Base-by-base conservation (phyloP, 30 jellyfish, hydroid and myxozoan genomes). In the Aurelia sp. region DNA sequence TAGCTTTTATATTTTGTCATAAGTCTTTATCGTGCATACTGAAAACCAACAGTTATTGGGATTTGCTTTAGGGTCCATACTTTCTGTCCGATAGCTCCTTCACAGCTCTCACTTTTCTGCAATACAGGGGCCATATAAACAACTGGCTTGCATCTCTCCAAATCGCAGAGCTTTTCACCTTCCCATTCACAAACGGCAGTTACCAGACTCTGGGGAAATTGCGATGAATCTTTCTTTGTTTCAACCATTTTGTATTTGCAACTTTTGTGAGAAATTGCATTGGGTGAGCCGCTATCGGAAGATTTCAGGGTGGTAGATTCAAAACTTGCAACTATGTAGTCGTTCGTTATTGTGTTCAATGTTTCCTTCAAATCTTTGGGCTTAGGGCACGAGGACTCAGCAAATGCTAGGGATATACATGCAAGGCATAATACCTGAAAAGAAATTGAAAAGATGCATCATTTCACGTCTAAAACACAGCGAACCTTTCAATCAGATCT, bases 101-200 rank as follows among this genome's bases (percentile, higher is more conserved):
- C 19, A 19, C 78, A 61, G 5, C n/a, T 13, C 78, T 77, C 30
- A 37, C 78, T 77, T 63, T 44, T 60, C 88, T 63, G 52, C 77
- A 77, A 63, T 4, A 77, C 66, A 77, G 78, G 60, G 15, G 64
- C 58, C 21, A 66, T 6, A 35, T 77, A 77, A 11, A 15, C 52
- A 11, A 77, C 35, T 9, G 64, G 64, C 2, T 22, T 30, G 62
- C 88, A 77, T 6, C 51, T 12, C 8, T 48, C 3, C 15, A 10
- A 5, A 13, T 44, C 55, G 8, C 41, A 17, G 12, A 15, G 70
- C 71, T 12, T 11, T 17, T 48, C 7, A 2, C 70, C 72, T 17
- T 23, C 64, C 47, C 84, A 13, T 18, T 48, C 64, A 37, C 88
- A 77, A 17, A 10, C 88, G 0, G 78, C 88, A 61, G 62, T 33